Base-by-base conservation (phyloP, 2,888 invertebrate genomes). In the Aproaerema taeniolella region DNA sequence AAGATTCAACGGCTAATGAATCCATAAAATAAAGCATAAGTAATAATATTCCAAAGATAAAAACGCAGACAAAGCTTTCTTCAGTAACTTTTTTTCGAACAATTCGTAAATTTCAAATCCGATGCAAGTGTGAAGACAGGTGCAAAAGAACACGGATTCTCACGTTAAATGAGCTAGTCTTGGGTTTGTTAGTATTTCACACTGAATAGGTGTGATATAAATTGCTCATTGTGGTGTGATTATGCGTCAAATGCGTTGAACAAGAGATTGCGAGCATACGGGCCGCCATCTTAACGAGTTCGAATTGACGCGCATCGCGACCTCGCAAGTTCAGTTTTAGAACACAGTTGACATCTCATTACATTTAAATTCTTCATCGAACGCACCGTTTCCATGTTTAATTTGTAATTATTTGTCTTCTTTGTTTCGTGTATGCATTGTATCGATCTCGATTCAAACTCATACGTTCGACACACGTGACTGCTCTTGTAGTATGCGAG, bases 321-420 rank as follows among this genome's bases (percentile, higher is more conserved):
- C 70, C 71, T 71, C 72, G 72, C 66, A 67, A 69, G 67, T 71
- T 73, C 68, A 71, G 67, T 75, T 69, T 75, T 72, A 73, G 70
- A 74, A 64, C 62, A 55, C 54, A 42, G 60, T 66, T 70, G 69
- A 67, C 67, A 72, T 61, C 67, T 58, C 52, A 51, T 26, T 24
- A 34, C 13, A 33, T 46, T 42, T 41, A 48, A 50, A 49, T 47
- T 42, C 15, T 1, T n/a, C n/a, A n/a, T n/a, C n/a, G n/a, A n/a
- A n/a, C n/a, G n/a, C n/a, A n/a, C n/a, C n/a, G n/a, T n/a, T n/a
- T n/a, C n/a, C n/a, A n/a, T n/a, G n/a, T n/a, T n/a, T n/a, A n/a
- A n/a, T n/a, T n/a, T n/a, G n/a, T n/a, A 25, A 15, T 17, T 20
- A 4, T 4, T 8, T 8, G 20, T 20, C 20, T 8, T 20, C 5